Evolutionary conservation across 2,888 invertebrate species (phyloP).

Genomic region (Parnassius glacialis): DNA sequence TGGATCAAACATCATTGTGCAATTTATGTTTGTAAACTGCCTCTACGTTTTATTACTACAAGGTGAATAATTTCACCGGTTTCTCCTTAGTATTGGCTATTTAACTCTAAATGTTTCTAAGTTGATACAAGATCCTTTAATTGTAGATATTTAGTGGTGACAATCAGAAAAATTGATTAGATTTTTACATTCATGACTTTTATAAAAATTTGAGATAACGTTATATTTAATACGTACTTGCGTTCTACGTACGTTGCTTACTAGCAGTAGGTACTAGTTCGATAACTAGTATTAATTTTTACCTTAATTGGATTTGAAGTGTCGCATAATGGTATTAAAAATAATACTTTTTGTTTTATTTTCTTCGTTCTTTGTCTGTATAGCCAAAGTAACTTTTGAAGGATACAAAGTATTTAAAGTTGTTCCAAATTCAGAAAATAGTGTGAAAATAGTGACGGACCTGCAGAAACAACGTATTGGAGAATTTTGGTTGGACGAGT

Average conservation of each 20-base stretch:
- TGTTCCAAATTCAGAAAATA: slow-evolving; percentile 64
- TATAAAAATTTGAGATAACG: too few relatives aligned
- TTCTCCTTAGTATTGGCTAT: too few relatives aligned
- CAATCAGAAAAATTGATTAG: slow-evolving; percentile 15
- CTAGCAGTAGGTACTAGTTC: too few relatives aligned
- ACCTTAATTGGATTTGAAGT: neutral
- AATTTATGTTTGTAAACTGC: too few relatives aligned
- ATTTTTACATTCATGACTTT: neutral
- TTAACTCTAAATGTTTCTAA: too few relatives aligned
- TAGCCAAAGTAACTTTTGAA: slow-evolving; percentile 60
- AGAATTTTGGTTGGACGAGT: slow-evolving; percentile 62
- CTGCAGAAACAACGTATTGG: slow-evolving; percentile 58
- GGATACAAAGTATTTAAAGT: slow-evolving; percentile 82
- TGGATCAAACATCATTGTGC: too few relatives aligned
- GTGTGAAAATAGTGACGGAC: slow-evolving; percentile 67
- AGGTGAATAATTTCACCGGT: too few relatives aligned
- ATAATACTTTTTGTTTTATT: slow-evolving; percentile 39
- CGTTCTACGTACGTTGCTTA: too few relatives aligned
- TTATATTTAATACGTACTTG: too few relatives aligned
- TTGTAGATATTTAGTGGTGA: too few relatives aligned
- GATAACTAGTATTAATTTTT: neutral
- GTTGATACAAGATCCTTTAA: too few relatives aligned
- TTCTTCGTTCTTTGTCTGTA: neutral
- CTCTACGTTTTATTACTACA: too few relatives aligned
- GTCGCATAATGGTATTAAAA: slow-evolving; percentile 13